Percentiles rank a stretch among this genome's conserved stretches.
These are phyloP conservation scores for Liodrosophila aerea DNA, from an alignment of 2,888 invertebrate genomes.

Conservation along the genomic window DNA sequence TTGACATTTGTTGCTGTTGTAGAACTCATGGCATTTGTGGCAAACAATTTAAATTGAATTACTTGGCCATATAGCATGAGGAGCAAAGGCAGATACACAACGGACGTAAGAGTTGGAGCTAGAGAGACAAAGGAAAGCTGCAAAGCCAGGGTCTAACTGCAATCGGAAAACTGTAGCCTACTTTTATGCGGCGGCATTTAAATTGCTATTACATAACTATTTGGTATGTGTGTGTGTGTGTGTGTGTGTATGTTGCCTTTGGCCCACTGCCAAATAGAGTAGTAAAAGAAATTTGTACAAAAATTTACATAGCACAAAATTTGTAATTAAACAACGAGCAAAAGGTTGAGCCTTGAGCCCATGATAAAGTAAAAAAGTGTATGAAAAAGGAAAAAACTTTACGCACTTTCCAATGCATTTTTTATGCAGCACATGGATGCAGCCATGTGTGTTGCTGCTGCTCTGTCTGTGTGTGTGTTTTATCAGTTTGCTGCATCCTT, in stretches of 20 bases:
- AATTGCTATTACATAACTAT: conserved; percentile 63
- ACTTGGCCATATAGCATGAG: conserved; percentile 16
- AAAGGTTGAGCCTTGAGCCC: conserved; percentile 3
- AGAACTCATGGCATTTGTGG: conserved; percentile 49
- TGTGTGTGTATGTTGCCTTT: conserved; percentile 21
- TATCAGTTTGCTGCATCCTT: conserved; percentile 67
- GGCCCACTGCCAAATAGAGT: conserved; percentile 46
- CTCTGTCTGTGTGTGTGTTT: conserved; percentile 38
- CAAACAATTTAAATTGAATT: conserved; percentile 70
- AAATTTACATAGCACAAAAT: conserved; percentile 56
- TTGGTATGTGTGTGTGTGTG: conserved; percentile 4
- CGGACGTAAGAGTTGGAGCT: not conserved
- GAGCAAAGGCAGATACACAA: not conserved
- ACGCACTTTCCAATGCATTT: conserved; percentile 67
- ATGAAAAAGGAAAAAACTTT: conserved; percentile 44
- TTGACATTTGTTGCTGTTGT: conserved; percentile 33
- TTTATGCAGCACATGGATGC: conserved; percentile 64
- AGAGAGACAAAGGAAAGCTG: conserved; percentile 24
- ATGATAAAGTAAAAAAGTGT: conserved; percentile 39
- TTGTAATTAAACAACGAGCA: conserved; percentile 62
- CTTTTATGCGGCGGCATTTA: conserved; percentile 63
- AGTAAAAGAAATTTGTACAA: conserved; percentile 25
- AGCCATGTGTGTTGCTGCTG: conserved; percentile 47
- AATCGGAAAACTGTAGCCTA: conserved; percentile 40
- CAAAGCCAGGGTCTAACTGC: too few relatives aligned